These are phyloP conservation scores for Rhodeus uyekii DNA, from an alignment of 2,797 vertebrate genomes.

Conservation along the genomic window DNA sequence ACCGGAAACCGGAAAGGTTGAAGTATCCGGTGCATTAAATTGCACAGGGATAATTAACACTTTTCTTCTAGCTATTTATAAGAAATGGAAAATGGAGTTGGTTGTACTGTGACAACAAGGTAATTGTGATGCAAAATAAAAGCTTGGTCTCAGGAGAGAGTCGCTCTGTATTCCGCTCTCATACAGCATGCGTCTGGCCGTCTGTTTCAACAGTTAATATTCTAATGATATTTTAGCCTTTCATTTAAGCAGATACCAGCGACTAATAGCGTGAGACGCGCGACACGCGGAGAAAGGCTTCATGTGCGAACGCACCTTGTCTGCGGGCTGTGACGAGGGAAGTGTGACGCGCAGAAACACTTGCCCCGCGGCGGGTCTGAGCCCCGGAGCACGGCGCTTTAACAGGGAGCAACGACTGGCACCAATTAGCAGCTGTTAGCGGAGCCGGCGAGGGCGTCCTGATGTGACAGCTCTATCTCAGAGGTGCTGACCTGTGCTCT, in stretches of 20 bases:
- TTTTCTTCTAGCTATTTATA: conserved; percentile 99
- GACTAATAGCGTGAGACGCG: conserved; percentile 33
- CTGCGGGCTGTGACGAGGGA: conserved; percentile 65
- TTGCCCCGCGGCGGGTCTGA: conserved; percentile 39
- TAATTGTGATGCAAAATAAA: conserved; percentile 83
- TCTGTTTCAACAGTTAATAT: conserved; percentile 15
- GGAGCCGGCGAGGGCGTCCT: conserved; percentile 67
- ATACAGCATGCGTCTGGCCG: not conserved
- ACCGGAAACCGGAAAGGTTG: conserved; percentile 99
- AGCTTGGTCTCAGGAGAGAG: conserved; percentile 72
- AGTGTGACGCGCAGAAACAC: conserved; percentile 47
- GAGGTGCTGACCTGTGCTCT: conserved; percentile 76
- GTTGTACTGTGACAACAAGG: conserved; percentile 90
- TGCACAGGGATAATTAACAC: conserved; percentile 99
- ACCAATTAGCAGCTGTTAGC: conserved; percentile 78
- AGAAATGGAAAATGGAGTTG: conserved; percentile 95
- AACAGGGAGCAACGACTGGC: conserved; percentile 57
- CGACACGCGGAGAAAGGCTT: not conserved
- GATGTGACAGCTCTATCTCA: conserved; percentile 75
- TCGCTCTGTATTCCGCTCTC: not conserved
- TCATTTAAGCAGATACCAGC: conserved; percentile 43
- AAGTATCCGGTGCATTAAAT: conserved; percentile 99
- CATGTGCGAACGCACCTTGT: conserved; percentile 49
- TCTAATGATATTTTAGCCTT: conserved; percentile 44
- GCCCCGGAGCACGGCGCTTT: conserved; percentile 51